phyloP scores from a whole-genome alignment of 64 coral and sea anemone genomes.

The Anthopleura sola region DNA sequence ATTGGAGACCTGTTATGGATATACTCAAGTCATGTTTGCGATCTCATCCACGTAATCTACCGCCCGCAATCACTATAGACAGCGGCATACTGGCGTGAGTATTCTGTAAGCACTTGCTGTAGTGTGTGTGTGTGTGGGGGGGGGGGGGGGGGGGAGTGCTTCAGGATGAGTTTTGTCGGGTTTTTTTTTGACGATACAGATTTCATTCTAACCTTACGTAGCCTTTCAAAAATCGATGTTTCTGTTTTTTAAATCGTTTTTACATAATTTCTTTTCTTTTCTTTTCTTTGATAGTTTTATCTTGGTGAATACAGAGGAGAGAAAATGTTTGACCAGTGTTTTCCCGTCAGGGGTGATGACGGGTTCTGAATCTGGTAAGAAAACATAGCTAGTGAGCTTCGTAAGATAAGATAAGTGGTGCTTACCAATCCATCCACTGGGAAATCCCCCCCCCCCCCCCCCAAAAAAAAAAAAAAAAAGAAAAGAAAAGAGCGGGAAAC shows the following conservation, averaged over 20 bases:
- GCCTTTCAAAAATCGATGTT: background rate
- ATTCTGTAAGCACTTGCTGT: background rate
- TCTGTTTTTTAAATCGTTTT: too few species aligned
- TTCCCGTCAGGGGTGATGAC: constrained; percentile 87
- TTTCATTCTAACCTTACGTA: too few species aligned
- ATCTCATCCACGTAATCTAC: constrained; percentile 87
- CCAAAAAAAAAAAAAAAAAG: too few species aligned
- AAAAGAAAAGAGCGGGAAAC: too few species aligned
- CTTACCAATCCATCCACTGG: too few species aligned
- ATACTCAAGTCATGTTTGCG: constrained; percentile 74
- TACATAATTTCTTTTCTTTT: background rate
- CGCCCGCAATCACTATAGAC: constrained; percentile 72
- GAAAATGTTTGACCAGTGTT: constrained; percentile 91
- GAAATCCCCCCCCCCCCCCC: too few species aligned
- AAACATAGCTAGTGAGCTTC: too few species aligned
- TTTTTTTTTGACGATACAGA: too few species aligned
- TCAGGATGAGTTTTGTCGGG: too few species aligned
- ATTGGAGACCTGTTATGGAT: constrained; percentile 83
- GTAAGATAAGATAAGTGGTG: too few species aligned
- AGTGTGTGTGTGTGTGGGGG: too few species aligned
- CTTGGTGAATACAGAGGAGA: constrained; percentile 86
- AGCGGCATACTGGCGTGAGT: constrained; percentile 86
- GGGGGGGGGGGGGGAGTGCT: too few species aligned
- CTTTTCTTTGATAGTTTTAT: constrained; percentile 77
- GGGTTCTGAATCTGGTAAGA: constrained; percentile 45